Base-by-base conservation (phyloP, 2,888 invertebrate species). In the Ptilodon capucinus region DNA sequence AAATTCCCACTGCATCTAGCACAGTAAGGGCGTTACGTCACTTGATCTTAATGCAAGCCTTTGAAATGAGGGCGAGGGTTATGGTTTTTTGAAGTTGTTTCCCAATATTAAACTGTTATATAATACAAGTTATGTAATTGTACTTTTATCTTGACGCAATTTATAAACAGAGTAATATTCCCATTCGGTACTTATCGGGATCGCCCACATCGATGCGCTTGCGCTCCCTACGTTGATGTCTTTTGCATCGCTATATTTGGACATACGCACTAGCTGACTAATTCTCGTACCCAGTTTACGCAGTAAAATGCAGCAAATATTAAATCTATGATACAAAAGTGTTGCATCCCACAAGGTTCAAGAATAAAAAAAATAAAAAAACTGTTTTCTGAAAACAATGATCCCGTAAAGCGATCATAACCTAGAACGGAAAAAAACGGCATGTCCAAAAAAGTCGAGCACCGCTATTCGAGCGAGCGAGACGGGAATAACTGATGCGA, bases 401-500 rank as follows among this genome's bases (percentile, higher is more conserved):
- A 73, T 80, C 70, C 77, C 80, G 81, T 82, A 82, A 76, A 81
- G 68, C 75, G 75, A 77, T 79, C 74, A 79, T 79, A 83, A 79
- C 79, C 79, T 76, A 80, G 81, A 82, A 82, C 76, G 84, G 83
- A 83, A 87, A 84, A 60, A 86, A 89, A 84, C 79, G 82, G 83
- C 86, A 84, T 71, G 74, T 78, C 84, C 87, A 86, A 91, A 90
- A 90, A 91, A 88, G 81, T 86, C 82, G 84, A 85, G 83, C 86
- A 91, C 90, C 90, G 90, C 89, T 89, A 90, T 77, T 70, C 71
- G 76, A 77, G 74, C 57, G 81, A 86, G 74, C 57, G 75, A 61
- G 87, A 86, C 72, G 67, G 65, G 45, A 30, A 52, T 70, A 76
- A 57, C 44, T 42, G 44, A 64, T 39, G 53, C 49, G 76, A 60